A percentile compares a stretch with the other conserved stretches of the same genome.
Conservation (phyloP, 1,140 invertebrate species). For the Drosophila pandora region DNA sequence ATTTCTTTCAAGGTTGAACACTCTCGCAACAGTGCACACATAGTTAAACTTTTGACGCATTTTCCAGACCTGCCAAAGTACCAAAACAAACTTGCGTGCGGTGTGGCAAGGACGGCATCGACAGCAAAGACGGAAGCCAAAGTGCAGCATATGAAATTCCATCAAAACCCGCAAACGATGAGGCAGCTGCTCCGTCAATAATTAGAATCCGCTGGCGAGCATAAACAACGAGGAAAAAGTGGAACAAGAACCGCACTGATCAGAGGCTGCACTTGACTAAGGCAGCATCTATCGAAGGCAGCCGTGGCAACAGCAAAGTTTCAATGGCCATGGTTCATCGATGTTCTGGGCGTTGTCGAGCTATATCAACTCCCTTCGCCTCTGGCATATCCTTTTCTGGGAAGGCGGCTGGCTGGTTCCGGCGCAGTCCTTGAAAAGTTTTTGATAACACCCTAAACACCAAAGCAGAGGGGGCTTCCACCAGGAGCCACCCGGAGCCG, state of each 20-base stretch:
- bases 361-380: slow-evolving; percentile 60
- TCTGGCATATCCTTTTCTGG: slow-evolving; percentile 31
- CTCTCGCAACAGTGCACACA: neutral
- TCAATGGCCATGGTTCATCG: slow-evolving; percentile 62
- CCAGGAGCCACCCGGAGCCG: too few species aligned
- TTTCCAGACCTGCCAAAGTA: slow-evolving; percentile 9
- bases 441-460: slow-evolving; percentile 65
- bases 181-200: slow-evolving; percentile 63
- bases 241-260: slow-evolving; percentile 55
- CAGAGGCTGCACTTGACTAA: slow-evolving; percentile 54
- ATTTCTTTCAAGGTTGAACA: slow-evolving; percentile 19
- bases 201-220: slow-evolving; percentile 64
- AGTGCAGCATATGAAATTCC: slow-evolving; percentile 70
- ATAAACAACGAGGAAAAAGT: slow-evolving; percentile 38
- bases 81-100: slow-evolving; percentile 13
- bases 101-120: neutral
- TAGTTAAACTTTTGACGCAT: slow-evolving; percentile 26
- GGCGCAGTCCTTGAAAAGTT: slow-evolving; percentile 77
- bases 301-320: slow-evolving; percentile 46
- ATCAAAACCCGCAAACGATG: slow-evolving; percentile 54
- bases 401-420: slow-evolving; percentile 31
- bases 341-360: slow-evolving; percentile 55
- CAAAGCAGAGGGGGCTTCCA: slow-evolving; percentile 10
- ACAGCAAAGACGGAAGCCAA: slow-evolving; percentile 34
- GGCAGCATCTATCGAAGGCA: slow-evolving; percentile 51